phyloP scores from a whole-genome alignment of 2,888 invertebrate genomes.

The Eremobia ochroleuca region DNA sequence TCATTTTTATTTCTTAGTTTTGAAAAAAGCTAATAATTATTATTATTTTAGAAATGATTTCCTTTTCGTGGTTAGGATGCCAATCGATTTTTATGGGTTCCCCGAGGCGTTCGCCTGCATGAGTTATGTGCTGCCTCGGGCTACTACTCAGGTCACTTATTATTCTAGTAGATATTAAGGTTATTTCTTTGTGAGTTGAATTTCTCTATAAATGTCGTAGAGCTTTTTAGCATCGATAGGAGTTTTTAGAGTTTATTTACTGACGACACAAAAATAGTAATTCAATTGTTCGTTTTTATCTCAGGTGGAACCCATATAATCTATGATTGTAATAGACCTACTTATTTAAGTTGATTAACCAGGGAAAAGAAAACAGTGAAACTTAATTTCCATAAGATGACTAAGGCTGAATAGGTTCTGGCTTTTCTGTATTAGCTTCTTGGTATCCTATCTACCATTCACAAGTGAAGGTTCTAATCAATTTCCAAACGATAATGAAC shows the following conservation, averaged over 20 bases:
- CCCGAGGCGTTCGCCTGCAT: too few relatives aligned
- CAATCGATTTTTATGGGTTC: background rate
- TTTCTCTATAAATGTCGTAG: background rate
- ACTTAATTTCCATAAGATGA: background rate
- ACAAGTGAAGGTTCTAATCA: background rate
- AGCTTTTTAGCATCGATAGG: too few relatives aligned
- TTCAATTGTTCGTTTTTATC: background rate
- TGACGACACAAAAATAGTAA: background rate
- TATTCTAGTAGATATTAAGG: background rate
- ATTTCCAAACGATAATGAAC: background rate
- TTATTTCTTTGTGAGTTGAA: background rate
- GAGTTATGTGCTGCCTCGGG: background rate
- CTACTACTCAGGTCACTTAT: background rate
- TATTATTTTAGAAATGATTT: background rate
- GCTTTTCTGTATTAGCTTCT: background rate
- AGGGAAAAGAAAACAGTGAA: background rate
- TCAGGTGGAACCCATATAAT: background rate
- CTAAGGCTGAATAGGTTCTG: background rate
- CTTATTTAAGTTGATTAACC: background rate
- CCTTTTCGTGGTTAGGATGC: background rate
- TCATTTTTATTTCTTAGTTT: too few relatives aligned
- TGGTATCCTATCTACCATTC: background rate
- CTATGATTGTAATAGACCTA: background rate
- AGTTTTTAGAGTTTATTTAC: background rate
- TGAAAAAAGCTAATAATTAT: too few relatives aligned